Conservation (phyloP, 2,797 vertebrate genomes). For the Coregonus sp. region DNA sequence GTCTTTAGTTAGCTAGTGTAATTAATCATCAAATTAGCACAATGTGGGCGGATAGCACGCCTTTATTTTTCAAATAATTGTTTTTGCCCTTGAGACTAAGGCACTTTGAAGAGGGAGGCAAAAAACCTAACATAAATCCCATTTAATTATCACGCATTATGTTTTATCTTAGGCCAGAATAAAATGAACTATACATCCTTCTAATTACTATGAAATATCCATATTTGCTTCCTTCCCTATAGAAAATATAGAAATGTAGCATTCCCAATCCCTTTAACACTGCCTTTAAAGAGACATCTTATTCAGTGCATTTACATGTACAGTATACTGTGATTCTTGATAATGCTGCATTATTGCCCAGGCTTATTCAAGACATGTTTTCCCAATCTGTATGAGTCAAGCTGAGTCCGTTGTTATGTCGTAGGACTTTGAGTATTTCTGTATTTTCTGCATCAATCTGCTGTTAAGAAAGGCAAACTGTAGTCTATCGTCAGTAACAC, state of each 20-base stretch:
- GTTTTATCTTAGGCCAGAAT: slow-evolving; percentile 43
- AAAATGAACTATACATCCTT: slow-evolving; percentile 41
- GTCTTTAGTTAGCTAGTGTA: slow-evolving; percentile 49
- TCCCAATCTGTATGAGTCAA: not conserved
- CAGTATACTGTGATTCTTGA: not conserved
- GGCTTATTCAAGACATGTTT: not conserved
- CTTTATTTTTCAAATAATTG: slow-evolving; percentile 53
- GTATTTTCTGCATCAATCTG: not conserved
- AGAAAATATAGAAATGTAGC: slow-evolving; percentile 4
- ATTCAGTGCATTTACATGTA: not conserved
- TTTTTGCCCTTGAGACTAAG: slow-evolving; percentile 60
- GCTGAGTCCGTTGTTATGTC: not conserved
- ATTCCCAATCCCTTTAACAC: not conserved
- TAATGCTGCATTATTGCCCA: not conserved
- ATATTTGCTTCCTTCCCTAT: slow-evolving; percentile 17
- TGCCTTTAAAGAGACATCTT: not conserved
- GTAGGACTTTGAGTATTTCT: no score
- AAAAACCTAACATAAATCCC: slow-evolving; percentile 47
- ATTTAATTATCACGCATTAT: slow-evolving; percentile 41
- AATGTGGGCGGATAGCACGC: slow-evolving; percentile 48
- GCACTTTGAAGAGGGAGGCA: slow-evolving; percentile 45
- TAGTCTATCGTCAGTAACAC: not conserved
- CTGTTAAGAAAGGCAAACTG: not conserved
- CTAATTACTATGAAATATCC: slow-evolving; percentile 28
- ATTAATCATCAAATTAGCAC: slow-evolving; percentile 63